These are phyloP conservation scores for Atta colombica DNA, from an alignment of 1,140 invertebrate species.

Conservation along the genomic window DNA sequence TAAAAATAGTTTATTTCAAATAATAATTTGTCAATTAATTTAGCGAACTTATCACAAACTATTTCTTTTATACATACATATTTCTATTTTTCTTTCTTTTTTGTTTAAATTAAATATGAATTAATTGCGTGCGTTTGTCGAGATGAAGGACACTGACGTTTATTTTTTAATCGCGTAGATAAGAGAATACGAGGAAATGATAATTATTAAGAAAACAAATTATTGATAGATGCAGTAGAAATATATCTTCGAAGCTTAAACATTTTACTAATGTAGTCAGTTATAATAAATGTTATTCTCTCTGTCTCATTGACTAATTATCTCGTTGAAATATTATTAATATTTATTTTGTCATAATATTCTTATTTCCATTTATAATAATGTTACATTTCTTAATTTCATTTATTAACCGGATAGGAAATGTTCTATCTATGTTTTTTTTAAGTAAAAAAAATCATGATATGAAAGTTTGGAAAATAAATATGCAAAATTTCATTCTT, in stretches of 20 bases:
- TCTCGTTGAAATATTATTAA: not conserved
- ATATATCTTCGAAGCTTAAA: not conserved
- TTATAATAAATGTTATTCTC: not conserved
- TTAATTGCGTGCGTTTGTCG: not conserved
- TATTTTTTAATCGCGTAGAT: slow-evolving; percentile 13
- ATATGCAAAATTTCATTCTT: not conserved
- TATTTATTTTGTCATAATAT: slow-evolving; percentile 14
- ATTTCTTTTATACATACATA: not conserved
- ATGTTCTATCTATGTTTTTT: not conserved
- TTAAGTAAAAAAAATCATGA: not conserved
- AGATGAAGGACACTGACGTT: slow-evolving; percentile 22
- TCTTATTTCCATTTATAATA: not conserved
- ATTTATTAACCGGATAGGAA: not conserved
- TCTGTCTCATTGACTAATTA: not conserved
- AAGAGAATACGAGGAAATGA: slow-evolving; percentile 31
- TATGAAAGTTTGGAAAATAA: not conserved
- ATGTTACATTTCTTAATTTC: not conserved
- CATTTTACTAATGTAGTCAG: not conserved
- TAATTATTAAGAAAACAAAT: slow-evolving; percentile 27
- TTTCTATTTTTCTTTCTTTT: not conserved
- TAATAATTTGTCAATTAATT: slow-evolving; percentile 26
- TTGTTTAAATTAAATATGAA: not conserved
- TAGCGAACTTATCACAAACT: not conserved
- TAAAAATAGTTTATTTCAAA: not conserved
- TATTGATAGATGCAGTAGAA: not conserved